Evolutionary conservation across 2,888 invertebrate genomes (phyloP).

Genomic region (Vanessa cardui): DNA sequence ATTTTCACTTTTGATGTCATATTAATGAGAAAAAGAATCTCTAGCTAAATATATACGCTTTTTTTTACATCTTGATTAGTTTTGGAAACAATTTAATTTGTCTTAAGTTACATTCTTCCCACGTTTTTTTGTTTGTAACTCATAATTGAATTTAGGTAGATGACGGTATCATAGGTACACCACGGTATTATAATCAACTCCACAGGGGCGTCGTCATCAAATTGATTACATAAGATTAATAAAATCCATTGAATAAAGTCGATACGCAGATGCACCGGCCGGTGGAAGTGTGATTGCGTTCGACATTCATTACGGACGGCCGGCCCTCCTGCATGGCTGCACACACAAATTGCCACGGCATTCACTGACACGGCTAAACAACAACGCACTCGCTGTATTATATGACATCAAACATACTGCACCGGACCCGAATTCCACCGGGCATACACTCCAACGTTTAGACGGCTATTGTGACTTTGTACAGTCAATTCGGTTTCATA

Average conservation of each 20-base stretch:
- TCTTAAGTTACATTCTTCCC: no score
- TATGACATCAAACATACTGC: slow-evolving; percentile 1
- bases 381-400: neutral
- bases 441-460: neutral
- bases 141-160: no score
- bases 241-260: slow-evolving; percentile 21
- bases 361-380: slow-evolving; percentile 66
- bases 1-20: no score
- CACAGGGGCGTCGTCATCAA: neutral
- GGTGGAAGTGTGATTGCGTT: slow-evolving; percentile 37
- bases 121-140: no score
- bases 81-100: no score
- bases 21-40: no score
- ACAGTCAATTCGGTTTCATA: no score
- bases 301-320: slow-evolving; percentile 68
- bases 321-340: slow-evolving; percentile 75
- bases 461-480: neutral
- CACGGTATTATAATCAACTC: no score
- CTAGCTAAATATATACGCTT: no score
- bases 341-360: slow-evolving; percentile 74
- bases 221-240: slow-evolving; percentile 7
- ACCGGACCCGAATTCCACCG: neutral
- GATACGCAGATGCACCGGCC: slow-evolving; percentile 34
- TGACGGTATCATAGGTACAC: no score
- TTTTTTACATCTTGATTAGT: no score